A percentile compares a stretch with the other conserved stretches of the same genome.
phyloP scores from a whole-genome alignment of 1,140 invertebrate genomes.

The Eufriesea mexicana region DNA sequence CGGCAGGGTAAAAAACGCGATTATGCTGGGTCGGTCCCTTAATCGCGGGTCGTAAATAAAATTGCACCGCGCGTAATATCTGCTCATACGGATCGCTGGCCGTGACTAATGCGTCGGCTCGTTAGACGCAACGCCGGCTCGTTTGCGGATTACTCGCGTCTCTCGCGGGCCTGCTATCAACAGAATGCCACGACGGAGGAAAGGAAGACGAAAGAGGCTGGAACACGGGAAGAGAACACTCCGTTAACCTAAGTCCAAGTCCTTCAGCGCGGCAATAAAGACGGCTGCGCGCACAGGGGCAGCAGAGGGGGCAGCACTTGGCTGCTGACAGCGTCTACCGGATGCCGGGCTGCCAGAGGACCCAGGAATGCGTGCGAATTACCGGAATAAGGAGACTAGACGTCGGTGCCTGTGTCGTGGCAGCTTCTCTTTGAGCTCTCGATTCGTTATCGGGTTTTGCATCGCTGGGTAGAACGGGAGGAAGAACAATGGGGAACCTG shows the following conservation, averaged over 20 bases:
- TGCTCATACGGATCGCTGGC: constrained; percentile 56
- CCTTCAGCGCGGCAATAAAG: constrained; percentile 60
- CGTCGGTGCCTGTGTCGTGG: background rate
- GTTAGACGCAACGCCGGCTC: constrained; percentile 62
- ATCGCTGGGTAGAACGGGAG: background rate
- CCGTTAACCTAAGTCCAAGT: constrained; percentile 60
- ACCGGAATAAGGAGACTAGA: background rate
- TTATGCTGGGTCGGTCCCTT: background rate
- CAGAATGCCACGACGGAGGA: background rate
- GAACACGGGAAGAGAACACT: constrained; percentile 41
- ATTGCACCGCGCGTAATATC: constrained; percentile 63
- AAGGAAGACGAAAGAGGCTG: background rate
- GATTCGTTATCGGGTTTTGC: background rate
- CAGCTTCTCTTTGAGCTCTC: background rate
- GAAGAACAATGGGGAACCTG: background rate
- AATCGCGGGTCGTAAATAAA: constrained; percentile 60
- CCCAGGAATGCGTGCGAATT: background rate
- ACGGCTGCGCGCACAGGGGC: constrained; percentile 38
- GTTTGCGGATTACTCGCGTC: constrained; percentile 62
- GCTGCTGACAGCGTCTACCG: background rate
- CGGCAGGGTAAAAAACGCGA: constrained; percentile 34
- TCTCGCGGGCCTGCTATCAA: constrained; percentile 45
- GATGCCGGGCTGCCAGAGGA: background rate
- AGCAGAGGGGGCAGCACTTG: too few relatives aligned
- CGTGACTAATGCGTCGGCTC: constrained; percentile 62